Base-by-base conservation (phyloP, 2,888 invertebrate species). In the Temnothorax rugatulus region DNA sequence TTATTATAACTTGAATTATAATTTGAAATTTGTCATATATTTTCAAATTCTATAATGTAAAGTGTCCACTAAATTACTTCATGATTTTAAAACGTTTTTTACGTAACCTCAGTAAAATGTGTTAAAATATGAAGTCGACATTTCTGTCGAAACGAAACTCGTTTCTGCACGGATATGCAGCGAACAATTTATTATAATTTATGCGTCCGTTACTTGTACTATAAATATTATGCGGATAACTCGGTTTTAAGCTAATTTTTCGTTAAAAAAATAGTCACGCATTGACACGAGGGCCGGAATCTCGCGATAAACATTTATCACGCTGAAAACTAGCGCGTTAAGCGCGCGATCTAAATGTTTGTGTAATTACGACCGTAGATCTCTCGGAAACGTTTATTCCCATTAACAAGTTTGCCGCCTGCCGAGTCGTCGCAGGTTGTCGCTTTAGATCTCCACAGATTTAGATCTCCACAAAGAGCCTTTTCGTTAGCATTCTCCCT, bases 261-360 rank as follows among this genome's bases (percentile, higher is more conserved):
- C 9, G n/a, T 50, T 25, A 41, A 76, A 9, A 69, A 2, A 69
- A 76, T 64, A 73, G 52, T 59, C 25, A 25, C 29, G 8, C 54
- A 59, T 41, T 41, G 15, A n/a, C 2, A 15, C 54, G 66, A 75
- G 9, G 29, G 29, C 18, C 54, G 54, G 21, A 25, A 47, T 75
- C 5, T 64, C 18, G 34, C 63, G 59, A 87, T 85, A 82, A 85
- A 82, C 79, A 87, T 88, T 83, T 75, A 73, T 76, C 61, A 54
- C 82, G 82, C 71, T 82, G 73, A 79, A 83, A 79, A 87, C 75
- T 66, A 74, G 57, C 71, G 63, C 64, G 54, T 64, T 77, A 44
- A 69, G 38, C 63, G 52, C 71, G n/a, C 57, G 76, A 90, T 88
- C 84, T 86, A 89, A 88, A 84, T 84, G 87, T 90, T 88, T 81